Conservation (phyloP, 2,113 vertebrate genomes). For the Chaetodon trifascialis region DNA sequence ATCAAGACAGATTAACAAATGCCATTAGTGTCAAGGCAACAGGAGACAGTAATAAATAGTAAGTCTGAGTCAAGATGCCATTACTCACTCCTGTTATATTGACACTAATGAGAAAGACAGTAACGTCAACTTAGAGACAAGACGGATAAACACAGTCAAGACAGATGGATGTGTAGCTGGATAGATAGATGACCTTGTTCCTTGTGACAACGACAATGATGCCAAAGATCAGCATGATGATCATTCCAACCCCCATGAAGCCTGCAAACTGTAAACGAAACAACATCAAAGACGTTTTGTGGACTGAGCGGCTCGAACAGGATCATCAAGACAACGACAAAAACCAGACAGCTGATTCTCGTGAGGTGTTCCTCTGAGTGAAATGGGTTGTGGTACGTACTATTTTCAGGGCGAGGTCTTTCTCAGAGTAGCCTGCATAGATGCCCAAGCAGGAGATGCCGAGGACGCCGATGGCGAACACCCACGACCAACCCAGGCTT, state of each 20-base stretch:
- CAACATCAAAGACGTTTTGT: not conserved
- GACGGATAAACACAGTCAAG: too few relatives aligned
- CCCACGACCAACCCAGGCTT: conserved; percentile 31
- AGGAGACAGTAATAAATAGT: too few relatives aligned
- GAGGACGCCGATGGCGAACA: conserved; percentile 58
- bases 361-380: too few relatives aligned
- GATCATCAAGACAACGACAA: not conserved
- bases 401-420: conserved; percentile 51
- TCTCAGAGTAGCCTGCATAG: conserved; percentile 52
- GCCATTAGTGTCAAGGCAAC: too few relatives aligned
- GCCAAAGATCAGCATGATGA: conserved; percentile 75
- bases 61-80: too few relatives aligned
- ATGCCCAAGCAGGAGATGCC: conserved; percentile 65
- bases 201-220: conserved; percentile 16
- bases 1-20: too few relatives aligned
- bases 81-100: too few relatives aligned
- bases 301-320: not conserved
- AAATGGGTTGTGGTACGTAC: conserved; percentile 33
- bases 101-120: too few relatives aligned
- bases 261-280: conserved; percentile 71
- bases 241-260: conserved; percentile 68
- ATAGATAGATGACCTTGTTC: conserved; percentile 45
- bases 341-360: too few relatives aligned
- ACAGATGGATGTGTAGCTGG: not conserved
- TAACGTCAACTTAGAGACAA: too few relatives aligned